These are phyloP conservation scores for Telmatochromis sp. DNA, from an alignment of 2,113 vertebrate genomes.

Conservation along the genomic window DNA sequence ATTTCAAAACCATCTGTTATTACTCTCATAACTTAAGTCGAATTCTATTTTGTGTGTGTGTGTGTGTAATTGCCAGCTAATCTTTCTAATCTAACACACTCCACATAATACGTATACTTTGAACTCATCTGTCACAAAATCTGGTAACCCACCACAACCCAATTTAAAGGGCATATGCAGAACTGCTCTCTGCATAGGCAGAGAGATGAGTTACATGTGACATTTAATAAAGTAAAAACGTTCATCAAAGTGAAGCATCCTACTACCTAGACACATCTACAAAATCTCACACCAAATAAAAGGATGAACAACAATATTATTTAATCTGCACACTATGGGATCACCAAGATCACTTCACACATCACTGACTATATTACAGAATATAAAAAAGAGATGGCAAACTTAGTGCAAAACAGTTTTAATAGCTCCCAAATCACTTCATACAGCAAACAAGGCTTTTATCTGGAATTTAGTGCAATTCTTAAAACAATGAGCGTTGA, in stretches of 20 bases:
- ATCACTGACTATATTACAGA: background rate
- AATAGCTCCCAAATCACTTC: background rate
- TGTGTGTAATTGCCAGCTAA: background rate
- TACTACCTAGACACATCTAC: background rate
- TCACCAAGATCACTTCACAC: background rate
- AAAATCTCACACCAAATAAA: background rate
- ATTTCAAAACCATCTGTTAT: background rate
- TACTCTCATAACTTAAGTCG: background rate
- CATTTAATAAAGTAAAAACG: background rate
- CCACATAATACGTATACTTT: background rate
- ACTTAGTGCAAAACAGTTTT: background rate
- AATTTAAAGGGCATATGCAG: background rate
- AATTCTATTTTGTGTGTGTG: background rate
- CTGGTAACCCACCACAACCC: background rate
- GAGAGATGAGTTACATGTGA: background rate
- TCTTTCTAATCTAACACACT: background rate
- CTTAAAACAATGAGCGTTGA: background rate
- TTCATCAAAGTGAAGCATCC: background rate
- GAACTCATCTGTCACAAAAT: background rate
- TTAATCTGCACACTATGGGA: background rate
- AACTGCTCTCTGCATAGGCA: background rate
- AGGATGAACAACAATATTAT: background rate
- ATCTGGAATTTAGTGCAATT: background rate
- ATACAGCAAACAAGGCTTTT: background rate
- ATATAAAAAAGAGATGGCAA: background rate